These are phyloP conservation scores for Cavia aperea DNA, from an alignment of 2,113 vertebrate genomes.

Conservation along the genomic window DNA sequence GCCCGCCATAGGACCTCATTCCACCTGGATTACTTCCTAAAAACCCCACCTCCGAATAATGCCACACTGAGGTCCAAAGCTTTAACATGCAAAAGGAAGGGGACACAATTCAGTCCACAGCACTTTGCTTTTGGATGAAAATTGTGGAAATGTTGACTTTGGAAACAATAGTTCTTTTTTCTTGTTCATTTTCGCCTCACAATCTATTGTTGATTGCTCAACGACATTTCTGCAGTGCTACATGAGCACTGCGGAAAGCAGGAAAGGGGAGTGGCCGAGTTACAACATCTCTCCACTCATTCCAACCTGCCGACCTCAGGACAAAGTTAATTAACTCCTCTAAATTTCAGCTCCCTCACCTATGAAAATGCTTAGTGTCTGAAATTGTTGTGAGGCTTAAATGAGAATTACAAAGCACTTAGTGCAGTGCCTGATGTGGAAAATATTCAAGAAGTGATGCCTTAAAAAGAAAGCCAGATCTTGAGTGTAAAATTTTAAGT, in stretches of 20 bases:
- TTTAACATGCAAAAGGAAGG: background rate
- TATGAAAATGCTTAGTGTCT: background rate
- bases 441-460: background rate
- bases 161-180: background rate
- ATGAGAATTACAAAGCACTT: conserved; percentile 4
- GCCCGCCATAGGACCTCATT: background rate
- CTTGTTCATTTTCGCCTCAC: background rate
- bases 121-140: background rate
- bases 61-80: background rate
- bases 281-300: background rate
- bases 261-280: background rate
- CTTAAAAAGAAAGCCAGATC: background rate
- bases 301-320: background rate
- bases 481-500: conserved; percentile 35
- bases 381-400: conserved; percentile 12
- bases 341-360: conserved; percentile 3
- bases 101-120: background rate
- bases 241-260: background rate
- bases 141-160: conserved; percentile 15
- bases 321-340: conserved; percentile 28
- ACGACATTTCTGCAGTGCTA: background rate
- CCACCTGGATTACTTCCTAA: background rate
- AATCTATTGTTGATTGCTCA: background rate
- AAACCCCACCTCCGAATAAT: background rate
- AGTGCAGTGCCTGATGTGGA: background rate